A percentile compares a stretch with the other conserved stretches of the same genome.
Conservation (phyloP, 2,113 vertebrate genomes). For the Camelus dromedarius region DNA sequence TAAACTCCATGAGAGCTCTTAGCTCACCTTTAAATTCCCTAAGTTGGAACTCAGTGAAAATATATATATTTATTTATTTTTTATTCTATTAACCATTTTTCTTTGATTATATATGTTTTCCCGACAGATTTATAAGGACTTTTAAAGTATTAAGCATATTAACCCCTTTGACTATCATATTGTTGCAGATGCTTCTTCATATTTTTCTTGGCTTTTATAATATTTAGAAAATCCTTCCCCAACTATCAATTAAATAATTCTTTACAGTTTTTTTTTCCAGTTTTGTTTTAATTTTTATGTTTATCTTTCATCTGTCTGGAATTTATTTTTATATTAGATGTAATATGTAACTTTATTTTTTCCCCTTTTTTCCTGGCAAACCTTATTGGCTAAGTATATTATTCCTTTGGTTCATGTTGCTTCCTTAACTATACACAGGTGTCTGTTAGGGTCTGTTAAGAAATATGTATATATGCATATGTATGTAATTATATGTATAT, state of each 20-base stretch:
- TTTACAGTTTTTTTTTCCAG: background rate
- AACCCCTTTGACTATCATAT: background rate
- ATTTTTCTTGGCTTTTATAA: background rate
- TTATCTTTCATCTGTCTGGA: background rate
- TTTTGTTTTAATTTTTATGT: constrained; percentile 12
- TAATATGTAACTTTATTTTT: background rate
- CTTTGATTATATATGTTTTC: background rate
- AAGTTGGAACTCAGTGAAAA: background rate
- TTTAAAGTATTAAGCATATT: background rate
- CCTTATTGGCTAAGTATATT: background rate
- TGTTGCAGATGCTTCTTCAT: background rate
- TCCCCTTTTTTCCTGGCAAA: background rate
- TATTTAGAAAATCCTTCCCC: background rate
- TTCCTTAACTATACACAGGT: background rate
- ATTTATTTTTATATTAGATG: background rate
- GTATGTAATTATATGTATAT: background rate
- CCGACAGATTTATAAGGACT: background rate
- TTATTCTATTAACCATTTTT: background rate
- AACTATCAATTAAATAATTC: background rate
- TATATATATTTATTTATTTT: background rate
- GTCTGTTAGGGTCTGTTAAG: background rate
- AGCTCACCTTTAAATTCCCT: background rate
- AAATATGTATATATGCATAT: background rate
- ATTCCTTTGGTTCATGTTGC: background rate
- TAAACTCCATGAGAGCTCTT: background rate